Base-by-base conservation (phyloP, 1,140 invertebrate genomes). In the Thaumatotibia leucotreta region DNA sequence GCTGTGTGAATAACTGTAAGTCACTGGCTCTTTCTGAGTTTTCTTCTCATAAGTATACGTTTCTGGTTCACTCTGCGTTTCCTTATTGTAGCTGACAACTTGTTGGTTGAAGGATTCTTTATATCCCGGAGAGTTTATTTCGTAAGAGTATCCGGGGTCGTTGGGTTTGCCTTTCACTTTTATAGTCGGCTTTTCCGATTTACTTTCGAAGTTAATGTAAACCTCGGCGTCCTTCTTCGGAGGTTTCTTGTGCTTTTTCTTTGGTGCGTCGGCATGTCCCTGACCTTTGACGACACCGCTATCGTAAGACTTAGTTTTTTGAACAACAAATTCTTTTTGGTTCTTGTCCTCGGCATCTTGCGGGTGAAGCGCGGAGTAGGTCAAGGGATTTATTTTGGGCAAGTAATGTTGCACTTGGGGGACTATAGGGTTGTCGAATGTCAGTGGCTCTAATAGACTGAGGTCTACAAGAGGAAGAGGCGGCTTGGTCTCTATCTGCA, bases 331-430 rank as follows among this genome's bases (percentile, higher is more conserved):
- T 50, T 83, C 77, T 39, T 79, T 87, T 63, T 83, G 72, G 35
- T 84, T 86, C 4, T 65, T 61, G 35, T 73, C 72, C 27, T 79
- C 65, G 1, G 76, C 61, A 65, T 84, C 73, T n/a, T 63, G 39
- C 52, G 74, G 54, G 3, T 82, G 80, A 1, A 88, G 66, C 65
- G 81, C 83, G 20, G 82, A 69, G 64, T 86, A 88, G 0, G 73
- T 85, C n/a, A 78, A 80, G 49, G 79, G 71, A 72, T 79, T 79
- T 32, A 90, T 84, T 76, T 77, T 81, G 5, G 88, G 88, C 35
- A 90, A 79, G 67, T 80, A 90, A 65, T 90, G 88, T 73, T 89
- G 86, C 33, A 89, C 82, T 80, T 90, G 88, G 8, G 88, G 85
- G 10, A 89, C 86, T 14, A 90, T 65, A n/a, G 88, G 88, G 75